These are phyloP conservation scores for Plusia festucae DNA, from an alignment of 2,888 invertebrate species.

Conservation along the genomic window DNA sequence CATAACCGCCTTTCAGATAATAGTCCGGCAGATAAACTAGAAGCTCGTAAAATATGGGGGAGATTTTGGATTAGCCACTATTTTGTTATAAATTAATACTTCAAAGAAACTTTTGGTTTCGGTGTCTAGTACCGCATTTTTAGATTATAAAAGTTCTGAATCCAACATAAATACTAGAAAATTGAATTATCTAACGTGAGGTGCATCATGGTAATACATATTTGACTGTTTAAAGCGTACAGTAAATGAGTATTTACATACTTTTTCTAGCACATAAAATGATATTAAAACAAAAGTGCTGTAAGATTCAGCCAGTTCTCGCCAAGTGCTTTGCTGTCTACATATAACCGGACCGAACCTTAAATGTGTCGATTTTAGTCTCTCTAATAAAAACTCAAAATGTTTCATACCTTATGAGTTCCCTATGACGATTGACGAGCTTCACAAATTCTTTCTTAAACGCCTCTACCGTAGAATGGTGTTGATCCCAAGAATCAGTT, in stretches of 20 bases:
- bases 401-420: slow-evolving; percentile 67
- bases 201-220: too few relatives aligned
- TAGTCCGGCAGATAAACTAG: neutral
- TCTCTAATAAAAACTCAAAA: too few relatives aligned
- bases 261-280: too few relatives aligned
- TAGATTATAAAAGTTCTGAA: neutral
- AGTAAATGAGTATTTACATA: too few relatives aligned
- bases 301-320: neutral
- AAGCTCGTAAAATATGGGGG: neutral
- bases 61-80: neutral
- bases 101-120: neutral
- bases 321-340: too few relatives aligned
- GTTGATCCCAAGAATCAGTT: slow-evolving; percentile 16
- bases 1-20: neutral
- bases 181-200: too few relatives aligned
- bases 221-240: too few relatives aligned
- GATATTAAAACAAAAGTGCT: too few relatives aligned
- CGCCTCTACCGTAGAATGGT: slow-evolving; percentile 19
- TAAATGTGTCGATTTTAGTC: too few relatives aligned
- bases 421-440: slow-evolving; percentile 64
- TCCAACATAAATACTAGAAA: neutral
- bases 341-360: neutral
- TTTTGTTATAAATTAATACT: neutral
- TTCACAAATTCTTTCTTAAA: slow-evolving; percentile 51
- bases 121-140: neutral